Evolutionary conservation across 2,113 vertebrate species (phyloP).

Genomic region (Rhabdomys dilectus): DNA sequence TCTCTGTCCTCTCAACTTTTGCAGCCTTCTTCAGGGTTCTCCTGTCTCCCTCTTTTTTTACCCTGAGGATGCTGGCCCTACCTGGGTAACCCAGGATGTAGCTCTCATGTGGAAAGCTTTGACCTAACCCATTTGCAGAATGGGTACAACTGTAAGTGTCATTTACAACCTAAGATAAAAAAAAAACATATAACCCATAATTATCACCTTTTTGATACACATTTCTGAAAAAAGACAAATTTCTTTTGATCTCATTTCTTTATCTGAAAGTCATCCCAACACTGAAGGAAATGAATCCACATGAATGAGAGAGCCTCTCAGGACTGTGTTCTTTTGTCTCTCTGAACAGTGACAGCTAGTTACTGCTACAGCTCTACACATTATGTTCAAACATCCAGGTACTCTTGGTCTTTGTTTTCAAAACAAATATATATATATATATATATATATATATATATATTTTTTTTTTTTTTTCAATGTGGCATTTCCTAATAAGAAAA

Average conservation of each 20-base stretch:
- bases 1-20: not conserved
- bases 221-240: not conserved
- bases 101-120: not conserved
- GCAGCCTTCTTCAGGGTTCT: not conserved
- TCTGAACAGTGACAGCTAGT: not conserved
- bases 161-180: not conserved
- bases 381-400: not conserved
- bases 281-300: not conserved
- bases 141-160: not conserved
- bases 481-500: conserved; percentile 2
- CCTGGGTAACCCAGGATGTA: not conserved
- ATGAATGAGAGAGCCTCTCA: not conserved
- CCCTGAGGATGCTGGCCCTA: not conserved
- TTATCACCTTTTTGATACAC: not conserved
- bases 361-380: not conserved
- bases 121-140: not conserved
- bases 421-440: not conserved
- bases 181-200: not conserved
- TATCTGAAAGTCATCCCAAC: not conserved
- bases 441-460: no score
- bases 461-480: no score
- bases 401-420: conserved; percentile 31
- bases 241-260: not conserved
- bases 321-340: not conserved
- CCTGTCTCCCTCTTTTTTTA: not conserved